A percentile compares a stretch with the other conserved stretches of the same genome.
Evolutionary conservation across 1,140 invertebrate genomes (phyloP).

Genomic region (Trigoniulus corallinus): DNA sequence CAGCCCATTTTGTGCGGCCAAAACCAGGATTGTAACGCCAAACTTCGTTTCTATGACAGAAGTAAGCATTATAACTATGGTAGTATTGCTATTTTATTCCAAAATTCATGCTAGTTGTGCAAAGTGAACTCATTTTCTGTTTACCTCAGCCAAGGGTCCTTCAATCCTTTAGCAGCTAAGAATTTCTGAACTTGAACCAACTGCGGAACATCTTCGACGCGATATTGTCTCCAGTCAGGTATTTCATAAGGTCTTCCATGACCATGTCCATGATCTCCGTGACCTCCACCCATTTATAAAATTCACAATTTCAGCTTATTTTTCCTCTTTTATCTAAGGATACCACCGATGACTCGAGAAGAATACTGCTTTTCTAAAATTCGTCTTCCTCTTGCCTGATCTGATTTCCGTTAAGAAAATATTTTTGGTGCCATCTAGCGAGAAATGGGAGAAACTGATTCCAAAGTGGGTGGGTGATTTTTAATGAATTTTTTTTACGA

Average conservation of each 20-base stretch:
- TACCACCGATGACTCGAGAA: too few species aligned
- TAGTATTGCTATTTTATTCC: not conserved
- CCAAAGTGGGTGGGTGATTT: too few species aligned
- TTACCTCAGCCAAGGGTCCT: slow-evolving; percentile 66
- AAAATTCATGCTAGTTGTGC: not conserved
- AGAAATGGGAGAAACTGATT: too few species aligned
- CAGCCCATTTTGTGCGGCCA: slow-evolving; percentile 23
- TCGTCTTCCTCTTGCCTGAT: too few species aligned
- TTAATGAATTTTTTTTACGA: too few species aligned
- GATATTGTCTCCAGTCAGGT: slow-evolving; percentile 50
- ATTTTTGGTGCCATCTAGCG: too few species aligned
- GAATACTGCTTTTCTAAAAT: too few species aligned
- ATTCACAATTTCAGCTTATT: too few species aligned
- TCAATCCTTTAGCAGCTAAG: slow-evolving; percentile 47
- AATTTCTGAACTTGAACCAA: slow-evolving; percentile 39
- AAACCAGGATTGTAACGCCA: slow-evolving; percentile 44
- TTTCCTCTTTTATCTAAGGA: too few species aligned
- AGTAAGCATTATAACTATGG: not conserved
- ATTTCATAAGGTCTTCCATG: slow-evolving; percentile 30
- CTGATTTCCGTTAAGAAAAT: too few species aligned
- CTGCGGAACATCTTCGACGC: slow-evolving; percentile 46
- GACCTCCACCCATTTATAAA: slow-evolving; percentile 36
- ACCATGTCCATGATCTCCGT: slow-evolving; percentile 24
- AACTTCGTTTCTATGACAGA: slow-evolving; percentile 47
- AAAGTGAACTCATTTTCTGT: not conserved